A percentile compares a stretch with the other conserved stretches of the same genome.
These are phyloP conservation scores for Drosophila bocqueti DNA, from an alignment of 1,140 invertebrate genomes.

Conservation along the genomic window DNA sequence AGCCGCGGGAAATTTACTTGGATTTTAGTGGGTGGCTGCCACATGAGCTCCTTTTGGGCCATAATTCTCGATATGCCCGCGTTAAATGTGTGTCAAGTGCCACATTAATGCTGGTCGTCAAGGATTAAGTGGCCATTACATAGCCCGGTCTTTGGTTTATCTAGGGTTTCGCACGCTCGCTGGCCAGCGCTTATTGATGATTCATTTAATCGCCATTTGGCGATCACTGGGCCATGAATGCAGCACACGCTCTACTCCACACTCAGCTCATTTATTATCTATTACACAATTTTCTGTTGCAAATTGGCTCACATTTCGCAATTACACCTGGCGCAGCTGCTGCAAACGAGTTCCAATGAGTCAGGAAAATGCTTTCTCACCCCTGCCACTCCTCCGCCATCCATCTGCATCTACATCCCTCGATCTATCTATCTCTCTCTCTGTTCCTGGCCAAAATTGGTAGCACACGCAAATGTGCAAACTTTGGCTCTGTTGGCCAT, in stretches of 20 bases:
- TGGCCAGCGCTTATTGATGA: slow-evolving; percentile 47
- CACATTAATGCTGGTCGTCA: slow-evolving; percentile 71
- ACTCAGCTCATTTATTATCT: slow-evolving; percentile 68
- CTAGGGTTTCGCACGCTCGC: slow-evolving; percentile 18
- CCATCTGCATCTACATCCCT: slow-evolving; percentile 11
- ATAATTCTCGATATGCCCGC: slow-evolving; percentile 37
- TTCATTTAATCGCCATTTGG: slow-evolving; percentile 53
- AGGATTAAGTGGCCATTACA: slow-evolving; percentile 71
- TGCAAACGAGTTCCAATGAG: slow-evolving; percentile 50
- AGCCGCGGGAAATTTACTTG: not conserved
- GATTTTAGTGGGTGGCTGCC: slow-evolving; percentile 5
- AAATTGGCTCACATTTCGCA: slow-evolving; percentile 73
- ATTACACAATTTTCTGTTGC: slow-evolving; percentile 70
- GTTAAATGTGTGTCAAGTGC: slow-evolving; percentile 77
- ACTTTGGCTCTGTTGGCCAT: slow-evolving; percentile 27
- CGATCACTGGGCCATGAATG: slow-evolving; percentile 72
- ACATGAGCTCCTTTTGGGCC: slow-evolving; percentile 10
- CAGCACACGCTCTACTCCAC: slow-evolving; percentile 40
- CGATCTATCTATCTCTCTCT: not conserved
- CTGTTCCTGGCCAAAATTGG: slow-evolving; percentile 60
- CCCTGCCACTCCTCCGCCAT: slow-evolving; percentile 5
- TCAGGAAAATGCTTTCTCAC: slow-evolving; percentile 61
- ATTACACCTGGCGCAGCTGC: slow-evolving; percentile 77
- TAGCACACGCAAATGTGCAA: slow-evolving; percentile 73
- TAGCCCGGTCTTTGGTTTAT: slow-evolving; percentile 36